phyloP scores from a whole-genome alignment of 2,797 vertebrate species.

The Valencia hispanica region DNA sequence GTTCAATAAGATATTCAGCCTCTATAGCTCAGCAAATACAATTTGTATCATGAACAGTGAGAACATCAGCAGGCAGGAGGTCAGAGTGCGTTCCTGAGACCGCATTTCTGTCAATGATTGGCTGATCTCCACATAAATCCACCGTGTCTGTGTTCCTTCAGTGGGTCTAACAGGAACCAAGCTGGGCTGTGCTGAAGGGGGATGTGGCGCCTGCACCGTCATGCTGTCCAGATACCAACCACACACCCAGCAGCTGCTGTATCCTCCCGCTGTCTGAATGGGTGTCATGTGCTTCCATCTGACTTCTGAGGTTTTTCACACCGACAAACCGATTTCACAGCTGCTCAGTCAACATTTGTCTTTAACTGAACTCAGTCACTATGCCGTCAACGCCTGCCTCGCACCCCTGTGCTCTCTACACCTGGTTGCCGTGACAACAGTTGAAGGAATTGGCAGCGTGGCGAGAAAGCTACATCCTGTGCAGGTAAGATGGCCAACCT shows the following conservation, averaged over 20 bases:
- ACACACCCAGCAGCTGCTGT: constrained; percentile 84
- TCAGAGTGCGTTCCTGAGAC: not conserved
- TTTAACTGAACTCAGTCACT: constrained; percentile 78
- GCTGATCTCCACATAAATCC: not conserved
- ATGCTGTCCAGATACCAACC: constrained; percentile 90
- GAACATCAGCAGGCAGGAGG: not conserved
- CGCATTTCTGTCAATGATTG: not conserved
- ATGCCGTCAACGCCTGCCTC: constrained; percentile 90
- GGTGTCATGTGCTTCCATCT: constrained; percentile 36
- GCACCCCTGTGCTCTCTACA: constrained; percentile 91
- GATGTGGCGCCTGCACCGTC: constrained; percentile 96
- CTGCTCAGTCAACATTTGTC: not conserved
- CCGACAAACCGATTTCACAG: constrained; percentile 5
- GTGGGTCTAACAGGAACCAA: constrained; percentile 94
- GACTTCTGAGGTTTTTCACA: not conserved
- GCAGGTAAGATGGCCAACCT: constrained; percentile 52
- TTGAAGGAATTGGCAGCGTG: constrained; percentile 77
- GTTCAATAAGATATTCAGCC: too few relatives aligned
- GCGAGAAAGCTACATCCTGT: constrained; percentile 77
- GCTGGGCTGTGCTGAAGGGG: constrained; percentile 94
- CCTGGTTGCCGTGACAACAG: constrained; percentile 83
- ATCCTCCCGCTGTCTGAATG: constrained; percentile 77
- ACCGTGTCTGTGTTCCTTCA: constrained; percentile 50
- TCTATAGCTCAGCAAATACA: too few relatives aligned
- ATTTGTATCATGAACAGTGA: not conserved